These are phyloP conservation scores for Lineus longissimus DNA, from an alignment of 1,140 invertebrate genomes.

Conservation along the genomic window DNA sequence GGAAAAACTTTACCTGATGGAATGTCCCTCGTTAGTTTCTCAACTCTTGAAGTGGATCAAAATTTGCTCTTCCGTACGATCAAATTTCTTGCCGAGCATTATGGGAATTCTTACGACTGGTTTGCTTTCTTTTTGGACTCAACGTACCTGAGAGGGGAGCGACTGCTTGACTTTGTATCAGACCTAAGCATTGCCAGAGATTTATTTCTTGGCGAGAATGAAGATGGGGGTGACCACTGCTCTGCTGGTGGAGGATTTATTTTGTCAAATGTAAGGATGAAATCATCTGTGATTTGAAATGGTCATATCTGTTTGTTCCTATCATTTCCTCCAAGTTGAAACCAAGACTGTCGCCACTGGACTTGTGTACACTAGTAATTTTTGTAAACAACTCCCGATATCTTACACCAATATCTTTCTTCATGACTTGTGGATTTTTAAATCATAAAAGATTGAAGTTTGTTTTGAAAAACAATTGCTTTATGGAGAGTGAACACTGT, in stretches of 20 bases:
- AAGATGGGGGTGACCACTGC: conserved; percentile 39
- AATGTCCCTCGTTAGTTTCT: conserved; percentile 47
- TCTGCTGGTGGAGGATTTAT: conserved; percentile 40
- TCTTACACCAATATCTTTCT: no score
- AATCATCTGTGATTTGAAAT: no score
- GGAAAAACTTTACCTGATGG: conserved; percentile 50
- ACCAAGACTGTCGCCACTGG: no score
- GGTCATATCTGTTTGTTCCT: no score
- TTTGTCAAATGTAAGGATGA: conserved; percentile 40
- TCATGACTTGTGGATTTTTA: no score
- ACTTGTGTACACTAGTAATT: no score
- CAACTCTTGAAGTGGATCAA: conserved; percentile 38
- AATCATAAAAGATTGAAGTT: no score
- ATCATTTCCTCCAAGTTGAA: no score
- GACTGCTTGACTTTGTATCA: conserved; percentile 65
- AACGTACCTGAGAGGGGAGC: conserved; percentile 72
- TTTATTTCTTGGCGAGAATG: conserved; percentile 29
- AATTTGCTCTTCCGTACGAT: conserved; percentile 62
- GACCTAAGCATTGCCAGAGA: conserved; percentile 75
- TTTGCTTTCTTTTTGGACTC: conserved; percentile 81
- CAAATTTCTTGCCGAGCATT: conserved; percentile 85
- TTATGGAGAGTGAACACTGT: no score
- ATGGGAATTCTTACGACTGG: conserved; percentile 82
- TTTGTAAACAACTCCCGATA: no score
- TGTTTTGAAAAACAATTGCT: no score